A percentile compares a stretch with the other conserved stretches of the same genome.
Evolutionary conservation across 2,888 invertebrate genomes (phyloP).

Genomic region (Amphipoea lucens): DNA sequence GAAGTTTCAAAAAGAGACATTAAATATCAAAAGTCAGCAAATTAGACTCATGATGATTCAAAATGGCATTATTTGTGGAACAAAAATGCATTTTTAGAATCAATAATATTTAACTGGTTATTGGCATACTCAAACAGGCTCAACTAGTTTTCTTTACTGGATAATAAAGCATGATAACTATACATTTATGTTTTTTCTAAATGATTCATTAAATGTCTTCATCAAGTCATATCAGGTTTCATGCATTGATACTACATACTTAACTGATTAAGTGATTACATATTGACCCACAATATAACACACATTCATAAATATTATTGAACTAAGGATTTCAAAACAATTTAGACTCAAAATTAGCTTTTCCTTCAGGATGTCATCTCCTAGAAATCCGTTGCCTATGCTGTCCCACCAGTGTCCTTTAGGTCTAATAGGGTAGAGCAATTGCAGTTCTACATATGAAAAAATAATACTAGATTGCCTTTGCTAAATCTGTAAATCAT

Average conservation of each 20-base stretch:
- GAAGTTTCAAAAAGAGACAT: not conserved
- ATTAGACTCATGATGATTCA: not conserved
- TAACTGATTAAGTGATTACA: slow-evolving; percentile 6
- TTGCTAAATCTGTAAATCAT: not conserved
- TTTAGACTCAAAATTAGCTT: not conserved
- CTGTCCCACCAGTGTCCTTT: not conserved
- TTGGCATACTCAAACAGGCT: not conserved
- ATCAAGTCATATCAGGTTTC: slow-evolving; percentile 39
- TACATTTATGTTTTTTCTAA: slow-evolving; percentile 2
- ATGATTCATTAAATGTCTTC: slow-evolving; percentile 19
- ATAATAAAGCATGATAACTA: not conserved
- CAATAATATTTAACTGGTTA: not conserved
- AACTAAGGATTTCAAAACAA: not conserved
- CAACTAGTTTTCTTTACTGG: not conserved
- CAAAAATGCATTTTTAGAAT: not conserved
- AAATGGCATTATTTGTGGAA: not conserved
- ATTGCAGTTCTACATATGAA: not conserved
- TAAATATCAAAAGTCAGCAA: not conserved
- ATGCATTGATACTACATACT: slow-evolving; percentile 14
- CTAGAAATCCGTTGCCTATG: not conserved
- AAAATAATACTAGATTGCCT: not conserved
- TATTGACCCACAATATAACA: slow-evolving; percentile 5
- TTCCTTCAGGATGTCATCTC: not conserved
- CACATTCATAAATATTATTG: not conserved
- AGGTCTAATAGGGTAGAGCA: not conserved